Percentiles rank a stretch among this genome's conserved stretches.
Evolutionary conservation across 2,113 vertebrate species (phyloP).

Genomic region (Centropus bengalensis): DNA sequence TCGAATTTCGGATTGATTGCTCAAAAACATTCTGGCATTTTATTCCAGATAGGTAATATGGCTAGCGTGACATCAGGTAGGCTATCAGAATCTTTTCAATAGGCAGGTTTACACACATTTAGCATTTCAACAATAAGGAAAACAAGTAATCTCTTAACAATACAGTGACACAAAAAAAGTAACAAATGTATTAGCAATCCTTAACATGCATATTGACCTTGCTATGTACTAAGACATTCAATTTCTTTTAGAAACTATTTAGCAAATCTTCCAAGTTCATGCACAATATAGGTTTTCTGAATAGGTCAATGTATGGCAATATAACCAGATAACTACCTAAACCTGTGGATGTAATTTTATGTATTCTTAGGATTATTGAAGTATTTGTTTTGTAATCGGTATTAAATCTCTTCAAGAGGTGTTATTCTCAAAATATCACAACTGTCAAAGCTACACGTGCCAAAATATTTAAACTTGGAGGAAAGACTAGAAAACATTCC

Average conservation of each 20-base stretch:
- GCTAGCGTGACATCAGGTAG: not conserved
- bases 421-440: not conserved
- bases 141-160: not conserved
- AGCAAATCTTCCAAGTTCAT: not conserved
- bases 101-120: not conserved
- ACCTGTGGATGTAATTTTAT: not conserved
- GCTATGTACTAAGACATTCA: not conserved
- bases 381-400: not conserved
- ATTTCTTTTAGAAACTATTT: not conserved
- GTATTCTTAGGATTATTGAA: not conserved
- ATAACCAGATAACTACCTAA: not conserved
- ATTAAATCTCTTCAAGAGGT: not conserved
- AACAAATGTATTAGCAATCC: not conserved
- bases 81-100: not conserved
- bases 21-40: not conserved
- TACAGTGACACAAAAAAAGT: not conserved
- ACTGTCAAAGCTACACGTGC: not conserved
- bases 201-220: accelerated
- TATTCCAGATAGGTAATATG: not conserved
- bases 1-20: not conserved
- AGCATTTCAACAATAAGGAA: not conserved
- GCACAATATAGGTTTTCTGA: not conserved
- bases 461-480: not conserved
- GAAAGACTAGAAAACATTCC: not conserved
- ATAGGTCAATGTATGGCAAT: not conserved